Base-by-base conservation (phyloP, 2,888 invertebrate species). In the Monoplex corrugatus region DNA sequence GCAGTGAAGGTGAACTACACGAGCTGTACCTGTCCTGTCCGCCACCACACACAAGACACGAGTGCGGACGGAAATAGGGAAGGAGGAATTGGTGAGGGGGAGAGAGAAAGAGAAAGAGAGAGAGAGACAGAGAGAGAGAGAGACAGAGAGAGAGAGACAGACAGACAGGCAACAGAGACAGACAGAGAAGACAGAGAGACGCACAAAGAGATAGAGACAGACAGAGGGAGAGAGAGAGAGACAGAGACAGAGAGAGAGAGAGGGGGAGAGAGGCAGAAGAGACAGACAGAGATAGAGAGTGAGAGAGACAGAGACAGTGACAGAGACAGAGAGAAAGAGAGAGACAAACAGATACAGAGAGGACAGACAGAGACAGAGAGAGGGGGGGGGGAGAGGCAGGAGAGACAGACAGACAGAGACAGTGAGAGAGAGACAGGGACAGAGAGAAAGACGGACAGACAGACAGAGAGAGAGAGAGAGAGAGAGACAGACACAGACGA, bases 111-210 rank as follows among this genome's bases (percentile, higher is more conserved):
- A 68, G 68, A 68, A n/a, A 68, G 68, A 68, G 68, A 45, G 88
- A 83, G 44, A 68, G 88, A 88, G 72, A 50, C 32, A 88, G 57
- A 82, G 88, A 82, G 72, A 82, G 88, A 88, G 57, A 40, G 57
- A 50, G 35, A n/a, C n/a, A n/a, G n/a, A n/a, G n/a, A n/a, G n/a
- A n/a, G n/a, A n/a, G n/a, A n/a, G n/a, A n/a, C n/a, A n/a, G n/a
- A n/a, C n/a, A n/a, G n/a, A 63, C 23, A 68, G n/a, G n/a, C 6
- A 68, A 68, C 23, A 68, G 6, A 28, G n/a, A 68, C 0, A 2
- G n/a, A 63, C 63, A 63, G n/a, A 28, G 3, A 63, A 63, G n/a
- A 63, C 5, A 63, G 10, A 19, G 23, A 72, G n/a, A 63, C n/a
- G 23, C n/a, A 72, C 85, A 85, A n/a, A 38, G 44, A 68, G n/a